Evolutionary conservation across 2,797 vertebrate species (phyloP).

Genomic region (Amazona ochrocephala): DNA sequence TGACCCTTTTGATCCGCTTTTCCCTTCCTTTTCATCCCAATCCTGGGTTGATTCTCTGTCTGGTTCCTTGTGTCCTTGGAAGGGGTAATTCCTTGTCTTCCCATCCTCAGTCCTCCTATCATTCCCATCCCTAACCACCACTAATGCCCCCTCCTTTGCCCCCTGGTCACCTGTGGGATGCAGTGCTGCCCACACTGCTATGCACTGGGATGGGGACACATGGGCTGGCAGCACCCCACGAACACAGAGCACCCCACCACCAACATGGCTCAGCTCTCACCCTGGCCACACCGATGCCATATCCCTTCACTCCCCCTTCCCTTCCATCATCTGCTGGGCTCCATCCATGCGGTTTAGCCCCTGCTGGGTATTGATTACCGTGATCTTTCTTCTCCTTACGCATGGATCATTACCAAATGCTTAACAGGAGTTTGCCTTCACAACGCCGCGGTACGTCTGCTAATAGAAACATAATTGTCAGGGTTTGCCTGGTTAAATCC

Average conservation of each 20-base stretch:
- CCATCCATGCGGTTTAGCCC: accelerated
- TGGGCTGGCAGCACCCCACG: neutral
- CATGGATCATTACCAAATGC: neutral
- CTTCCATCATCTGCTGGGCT: neutral
- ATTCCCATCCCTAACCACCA: neutral
- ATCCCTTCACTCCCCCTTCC: neutral
- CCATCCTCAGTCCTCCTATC: neutral
- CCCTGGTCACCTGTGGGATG: accelerated
- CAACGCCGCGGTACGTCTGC: neutral
- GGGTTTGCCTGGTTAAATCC: constrained; percentile 24
- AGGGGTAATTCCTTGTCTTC: neutral
- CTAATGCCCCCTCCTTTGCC: neutral
- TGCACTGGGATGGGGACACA: neutral
- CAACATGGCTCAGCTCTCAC: accelerated
- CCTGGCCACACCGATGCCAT: accelerated
- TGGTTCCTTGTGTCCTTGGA: neutral
- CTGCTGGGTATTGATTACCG: neutral
- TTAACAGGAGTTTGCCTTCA: neutral
- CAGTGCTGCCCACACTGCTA: accelerated
- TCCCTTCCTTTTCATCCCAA: neutral
- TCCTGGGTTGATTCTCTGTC: neutral
- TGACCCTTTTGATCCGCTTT: neutral
- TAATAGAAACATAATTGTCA: constrained; percentile 15
- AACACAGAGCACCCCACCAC: accelerated
- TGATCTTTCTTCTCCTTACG: neutral